Base-by-base conservation (phyloP, 2,888 invertebrate species). In the Plutella xylostella region DNA sequence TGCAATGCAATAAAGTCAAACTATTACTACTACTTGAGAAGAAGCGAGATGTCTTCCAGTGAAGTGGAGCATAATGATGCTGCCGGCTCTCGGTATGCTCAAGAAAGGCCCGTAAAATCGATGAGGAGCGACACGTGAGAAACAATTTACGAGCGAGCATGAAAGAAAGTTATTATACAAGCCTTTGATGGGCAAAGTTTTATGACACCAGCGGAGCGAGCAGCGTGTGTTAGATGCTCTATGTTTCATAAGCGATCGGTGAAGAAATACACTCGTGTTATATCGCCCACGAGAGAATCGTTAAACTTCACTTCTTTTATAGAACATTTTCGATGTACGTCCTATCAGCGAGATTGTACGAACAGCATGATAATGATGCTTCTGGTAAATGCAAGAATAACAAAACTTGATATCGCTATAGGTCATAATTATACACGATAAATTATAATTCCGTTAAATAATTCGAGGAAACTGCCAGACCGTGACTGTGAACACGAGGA, bases 401-500 rank as follows among this genome's bases (percentile, higher is more conserved):
- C n/a, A n/a, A n/a, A n/a, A n/a, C n/a, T n/a, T n/a, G n/a, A n/a
- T n/a, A n/a, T n/a, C n/a, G n/a, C n/a, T n/a, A n/a, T n/a, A n/a
- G n/a, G n/a, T n/a, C n/a, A n/a, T n/a, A n/a, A n/a, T n/a, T n/a
- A n/a, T n/a, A n/a, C n/a, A n/a, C n/a, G n/a, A n/a, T n/a, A n/a
- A n/a, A n/a, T n/a, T n/a, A n/a, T n/a, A n/a, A n/a, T n/a, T n/a
- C n/a, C n/a, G n/a, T n/a, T n/a, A n/a, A n/a, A n/a, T n/a, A n/a
- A n/a, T n/a, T n/a, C n/a, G n/a, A n/a, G n/a, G n/a, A n/a, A n/a
- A n/a, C n/a, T n/a, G n/a, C 53, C 53, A 52, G 58, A 62, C 63
- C 68, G 66, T 65, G 71, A 67, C 69, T 65, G 55, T 61, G 61
- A 64, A 65, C 65, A 63, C 65, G 65, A n/a, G n/a, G n/a, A 64